Base-by-base conservation (phyloP, 2,113 vertebrate genomes). In the Anseranas semipalmata region DNA sequence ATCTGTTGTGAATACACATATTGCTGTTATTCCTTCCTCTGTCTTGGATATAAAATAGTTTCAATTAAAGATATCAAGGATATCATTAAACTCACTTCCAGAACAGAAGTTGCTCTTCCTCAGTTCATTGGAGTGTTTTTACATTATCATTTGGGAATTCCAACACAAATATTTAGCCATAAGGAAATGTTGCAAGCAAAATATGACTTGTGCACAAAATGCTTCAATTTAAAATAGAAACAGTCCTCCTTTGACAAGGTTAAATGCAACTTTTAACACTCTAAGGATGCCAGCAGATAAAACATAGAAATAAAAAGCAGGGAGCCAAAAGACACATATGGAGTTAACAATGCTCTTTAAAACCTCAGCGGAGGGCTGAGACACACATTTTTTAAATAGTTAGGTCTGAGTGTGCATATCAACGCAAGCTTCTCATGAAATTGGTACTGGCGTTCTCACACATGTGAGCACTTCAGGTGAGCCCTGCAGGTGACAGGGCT, bases 221-320 rank as follows among this genome's bases (percentile, higher is more conserved):
- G 39, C 35, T 55, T 88, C 73, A 22, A 19, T 87, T 79, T 85
- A 68, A 92, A 85, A 89, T 22, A 95, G 62, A 85, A 90, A 35
- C 58, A 73, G 33, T 59, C 63, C 53, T 93, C 32, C 45, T 87
- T 91, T 90, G 74, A 96, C 93, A 95, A 92, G 95, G 94, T 96
- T 96, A 96, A 82, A 87, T 15, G 37, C 33, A 85, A 89, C 84
- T 92, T 89, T 70, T 85, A 96, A 91, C 86, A 76, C 88, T 45
- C 28, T 21, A 27, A 79, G 62, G 43, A 37, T 95, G 77, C 83
- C 92, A 95, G 72, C n/a, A 95, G 62, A 89, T 73, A 95, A 96
- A 96, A 93, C 76, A 92, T 2, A 85, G 59, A 80, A 90, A 89
- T 75, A 79, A 62, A 79, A 85, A 79, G 62, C 83, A 76, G 14